A percentile compares a stretch with the other conserved stretches of the same genome.
Evolutionary conservation across 2,113 vertebrate genomes (phyloP).

Genomic region (Oreochromis aureus): DNA sequence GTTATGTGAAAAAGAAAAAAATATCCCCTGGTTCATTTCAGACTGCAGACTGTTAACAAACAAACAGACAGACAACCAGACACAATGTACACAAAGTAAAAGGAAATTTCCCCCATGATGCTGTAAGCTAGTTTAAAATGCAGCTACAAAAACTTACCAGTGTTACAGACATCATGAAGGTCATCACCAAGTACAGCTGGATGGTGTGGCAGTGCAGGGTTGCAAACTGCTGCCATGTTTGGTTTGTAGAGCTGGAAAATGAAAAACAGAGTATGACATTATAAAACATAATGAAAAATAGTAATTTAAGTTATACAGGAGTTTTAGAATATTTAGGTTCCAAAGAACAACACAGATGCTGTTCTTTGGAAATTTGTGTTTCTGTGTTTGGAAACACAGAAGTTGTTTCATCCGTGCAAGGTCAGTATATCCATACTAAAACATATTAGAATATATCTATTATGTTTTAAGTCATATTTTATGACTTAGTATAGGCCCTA

Average conservation of each 20-base stretch:
- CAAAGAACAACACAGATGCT: not conserved
- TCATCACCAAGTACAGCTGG: not conserved
- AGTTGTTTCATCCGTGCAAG: not conserved
- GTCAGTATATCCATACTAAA: not conserved
- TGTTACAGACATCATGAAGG: not conserved
- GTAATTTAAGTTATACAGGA: not conserved
- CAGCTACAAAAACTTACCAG: not conserved
- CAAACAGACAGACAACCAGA: not conserved
- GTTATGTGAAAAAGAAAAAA: not conserved
- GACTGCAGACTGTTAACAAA: not conserved
- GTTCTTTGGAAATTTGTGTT: not conserved
- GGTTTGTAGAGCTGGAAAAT: not conserved
- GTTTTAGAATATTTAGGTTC: not conserved
- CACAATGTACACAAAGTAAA: not conserved
- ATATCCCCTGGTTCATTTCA: not conserved
- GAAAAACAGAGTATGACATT: not conserved
- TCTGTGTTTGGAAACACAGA: not conserved
- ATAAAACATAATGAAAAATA: not conserved
- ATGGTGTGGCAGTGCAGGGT: not conserved
- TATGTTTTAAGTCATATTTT: not conserved
- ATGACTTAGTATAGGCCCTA: not conserved
- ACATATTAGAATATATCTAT: fast-evolving
- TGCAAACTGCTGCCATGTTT: not conserved
- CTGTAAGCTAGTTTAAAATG: fast-evolving
- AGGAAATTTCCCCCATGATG: fast-evolving